Conservation (phyloP, 2,888 invertebrate species). For the Ceramica pisi region DNA sequence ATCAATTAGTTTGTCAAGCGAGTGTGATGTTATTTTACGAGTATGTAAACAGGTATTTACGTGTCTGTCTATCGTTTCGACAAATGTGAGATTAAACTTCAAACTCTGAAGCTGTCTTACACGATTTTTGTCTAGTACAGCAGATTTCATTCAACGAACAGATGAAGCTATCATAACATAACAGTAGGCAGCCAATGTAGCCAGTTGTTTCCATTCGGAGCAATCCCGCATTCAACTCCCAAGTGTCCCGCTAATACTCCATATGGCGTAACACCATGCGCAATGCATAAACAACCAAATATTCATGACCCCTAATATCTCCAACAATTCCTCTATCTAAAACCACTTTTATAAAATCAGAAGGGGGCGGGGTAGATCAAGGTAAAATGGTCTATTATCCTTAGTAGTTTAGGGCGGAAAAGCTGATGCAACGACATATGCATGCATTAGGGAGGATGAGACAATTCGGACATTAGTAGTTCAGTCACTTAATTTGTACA, state of each 20-base stretch:
- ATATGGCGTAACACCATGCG: slow-evolving; percentile 87
- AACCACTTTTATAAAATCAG: slow-evolving; percentile 9
- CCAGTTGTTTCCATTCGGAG: slow-evolving; percentile 87
- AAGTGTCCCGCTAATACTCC: slow-evolving; percentile 89
- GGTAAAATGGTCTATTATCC: slow-evolving; percentile 77
- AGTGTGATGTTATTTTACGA: neutral
- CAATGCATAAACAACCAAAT: slow-evolving; percentile 82
- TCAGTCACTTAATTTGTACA: slow-evolving; percentile 83
- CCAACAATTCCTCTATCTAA: slow-evolving; percentile 24
- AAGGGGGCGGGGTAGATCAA: slow-evolving; percentile 66
- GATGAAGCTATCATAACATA: slow-evolving; percentile 36
- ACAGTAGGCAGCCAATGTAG: slow-evolving; percentile 75
- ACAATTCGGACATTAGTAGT: slow-evolving; percentile 84
- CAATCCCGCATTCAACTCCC: slow-evolving; percentile 85
- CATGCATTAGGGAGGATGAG: slow-evolving; percentile 89
- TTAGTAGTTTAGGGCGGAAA: slow-evolving; percentile 84
- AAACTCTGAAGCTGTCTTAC: neutral
- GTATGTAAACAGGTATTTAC: neutral
- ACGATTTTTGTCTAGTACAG: neutral
- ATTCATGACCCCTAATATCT: slow-evolving; percentile 68
- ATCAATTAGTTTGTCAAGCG: slow-evolving; percentile 1
- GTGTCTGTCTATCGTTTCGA: neutral
- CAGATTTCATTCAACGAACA: neutral
- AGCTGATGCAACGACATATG: slow-evolving; percentile 89
- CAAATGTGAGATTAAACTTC: neutral